Base-by-base conservation (phyloP, 2,797 vertebrate species). In the Labeo calbasu region DNA sequence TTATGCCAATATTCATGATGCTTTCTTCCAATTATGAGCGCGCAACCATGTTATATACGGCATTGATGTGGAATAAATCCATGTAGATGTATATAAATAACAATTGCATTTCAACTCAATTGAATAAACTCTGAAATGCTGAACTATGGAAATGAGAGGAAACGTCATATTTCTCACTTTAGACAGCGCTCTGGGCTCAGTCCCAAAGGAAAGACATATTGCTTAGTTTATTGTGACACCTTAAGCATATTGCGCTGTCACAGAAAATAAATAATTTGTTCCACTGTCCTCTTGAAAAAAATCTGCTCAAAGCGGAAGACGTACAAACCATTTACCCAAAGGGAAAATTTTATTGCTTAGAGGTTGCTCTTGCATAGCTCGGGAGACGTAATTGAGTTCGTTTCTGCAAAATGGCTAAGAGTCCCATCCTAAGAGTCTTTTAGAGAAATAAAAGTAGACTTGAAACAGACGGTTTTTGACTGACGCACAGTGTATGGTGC, bases 211-310 rank as follows among this genome's bases (percentile, higher is more conserved):
- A 81, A 81, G n/a, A 81, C 61, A 68, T 53, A 79, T 79, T 79
- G 63, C 77, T 79, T 79, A 36, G 48, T 51, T 68, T 68, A 79
- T 68, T 68, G 63, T 79, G 77, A 79, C 65, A 81, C 32, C 66
- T 81, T 81, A 69, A 81, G 50, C 51, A 70, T 81, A 69, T 81
- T 68, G 61, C 66, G 77, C 61, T 79, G 77, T 79, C 77, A 79
- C 61, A 50, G 63, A 66, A 79, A 79, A 79, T 51, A 79, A 51
- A 68, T 68, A 55, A 59, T 71, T 70, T 71, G 40, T 48, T 70
- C 65, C n/a, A 1, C 50, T 28, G 1, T 69, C 48, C 63, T 80
- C 14, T 70, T 4, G 3, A 15, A 4, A 8, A 40, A 32, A n/a
- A 9, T 1, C 57, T 13, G 46, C 43, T 28, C 23, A 78, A 78